A percentile compares a stretch with the other conserved stretches of the same genome.
Evolutionary conservation across 2,888 invertebrate genomes (phyloP).

Genomic region (Mythimna lalbum): DNA sequence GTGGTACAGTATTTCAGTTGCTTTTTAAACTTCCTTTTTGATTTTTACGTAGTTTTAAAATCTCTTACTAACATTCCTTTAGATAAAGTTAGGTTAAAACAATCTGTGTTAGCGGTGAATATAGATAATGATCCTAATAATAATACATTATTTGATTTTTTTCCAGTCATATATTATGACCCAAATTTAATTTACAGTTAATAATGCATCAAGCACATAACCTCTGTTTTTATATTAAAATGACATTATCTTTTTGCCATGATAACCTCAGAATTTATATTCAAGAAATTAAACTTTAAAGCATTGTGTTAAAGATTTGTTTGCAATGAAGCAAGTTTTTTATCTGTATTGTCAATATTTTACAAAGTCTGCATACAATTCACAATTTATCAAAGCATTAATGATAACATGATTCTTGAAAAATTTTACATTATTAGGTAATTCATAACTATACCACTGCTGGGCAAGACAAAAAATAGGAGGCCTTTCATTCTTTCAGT

Average conservation of each 20-base stretch:
- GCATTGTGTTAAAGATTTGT: slow-evolving; percentile 17
- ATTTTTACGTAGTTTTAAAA: background rate
- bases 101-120: background rate
- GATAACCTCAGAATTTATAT: slow-evolving; percentile 41
- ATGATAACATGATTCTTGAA: background rate
- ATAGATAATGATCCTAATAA: background rate
- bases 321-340: slow-evolving; percentile 10
- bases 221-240: background rate
- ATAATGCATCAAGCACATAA: background rate
- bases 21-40: slow-evolving; percentile 19
- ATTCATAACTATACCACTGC: background rate
- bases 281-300: slow-evolving; percentile 14
- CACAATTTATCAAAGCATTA: slow-evolving; percentile 1
- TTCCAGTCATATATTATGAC: background rate
- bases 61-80: slow-evolving; percentile 24
- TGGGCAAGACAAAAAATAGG: background rate
- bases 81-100: background rate
- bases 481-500: background rate
- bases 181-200: background rate
- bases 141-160: background rate
- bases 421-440: background rate
- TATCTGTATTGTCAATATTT: slow-evolving; percentile 12
- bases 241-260: slow-evolving; percentile 3
- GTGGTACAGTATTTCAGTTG: slow-evolving; percentile 79
- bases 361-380: background rate